A percentile compares a stretch with the other conserved stretches of the same genome.
These are phyloP conservation scores for Cryptosula pallasiana DNA, from an alignment of 2,888 invertebrate genomes.

Conservation along the genomic window DNA sequence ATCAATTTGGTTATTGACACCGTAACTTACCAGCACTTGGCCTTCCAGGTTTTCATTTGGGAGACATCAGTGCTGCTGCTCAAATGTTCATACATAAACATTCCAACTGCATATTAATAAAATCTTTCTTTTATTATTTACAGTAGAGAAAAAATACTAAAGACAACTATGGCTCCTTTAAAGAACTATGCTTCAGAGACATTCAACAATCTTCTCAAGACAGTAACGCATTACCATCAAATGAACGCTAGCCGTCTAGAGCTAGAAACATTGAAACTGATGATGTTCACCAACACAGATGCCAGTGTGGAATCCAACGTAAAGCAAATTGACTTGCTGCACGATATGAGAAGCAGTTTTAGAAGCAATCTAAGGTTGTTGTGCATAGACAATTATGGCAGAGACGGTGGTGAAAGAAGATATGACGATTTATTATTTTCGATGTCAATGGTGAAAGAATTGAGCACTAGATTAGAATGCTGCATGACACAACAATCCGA, in stretches of 20 bases:
- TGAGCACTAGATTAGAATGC: background rate
- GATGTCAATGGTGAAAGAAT: background rate
- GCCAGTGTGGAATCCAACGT: background rate
- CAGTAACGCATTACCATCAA: background rate
- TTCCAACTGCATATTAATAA: too few relatives aligned
- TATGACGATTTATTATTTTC: conserved; percentile 6
- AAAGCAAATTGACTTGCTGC: background rate
- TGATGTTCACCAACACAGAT: background rate
- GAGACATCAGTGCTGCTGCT: too few relatives aligned
- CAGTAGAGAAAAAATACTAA: background rate
- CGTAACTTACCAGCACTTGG: too few relatives aligned
- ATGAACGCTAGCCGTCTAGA: background rate
- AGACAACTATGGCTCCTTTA: background rate
- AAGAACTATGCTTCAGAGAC: background rate
- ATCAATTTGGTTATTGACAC: too few relatives aligned
- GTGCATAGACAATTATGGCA: background rate
- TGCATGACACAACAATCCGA: conserved; percentile 27
- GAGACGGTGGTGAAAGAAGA: background rate
- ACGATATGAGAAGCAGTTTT: background rate
- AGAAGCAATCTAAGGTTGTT: background rate
- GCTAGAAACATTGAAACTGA: background rate
- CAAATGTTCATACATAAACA: too few relatives aligned
- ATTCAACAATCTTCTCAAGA: background rate
- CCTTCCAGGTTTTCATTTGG: too few relatives aligned
- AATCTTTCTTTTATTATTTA: too few relatives aligned